Evolutionary conservation across 2,888 invertebrate genomes (phyloP).

Genomic region (Incurvaria masculella): DNA sequence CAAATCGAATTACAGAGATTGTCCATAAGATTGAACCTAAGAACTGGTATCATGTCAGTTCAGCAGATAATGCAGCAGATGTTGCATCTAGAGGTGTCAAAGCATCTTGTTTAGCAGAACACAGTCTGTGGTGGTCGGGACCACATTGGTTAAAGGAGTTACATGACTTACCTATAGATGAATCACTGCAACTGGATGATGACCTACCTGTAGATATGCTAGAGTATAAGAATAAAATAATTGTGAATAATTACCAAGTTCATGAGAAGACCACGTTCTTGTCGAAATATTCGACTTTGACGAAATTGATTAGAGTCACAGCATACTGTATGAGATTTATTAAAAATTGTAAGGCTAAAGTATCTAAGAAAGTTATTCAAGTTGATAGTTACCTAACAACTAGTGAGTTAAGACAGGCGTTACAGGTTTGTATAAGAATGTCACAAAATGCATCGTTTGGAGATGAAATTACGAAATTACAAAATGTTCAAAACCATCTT

Average conservation of each 20-base stretch:
- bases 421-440: background rate
- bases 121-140: slow-evolving; percentile 5
- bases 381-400: background rate
- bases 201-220: background rate
- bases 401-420: background rate
- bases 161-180: no score
- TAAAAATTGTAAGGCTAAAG: background rate
- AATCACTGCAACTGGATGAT: background rate
- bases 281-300: background rate
- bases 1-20: slow-evolving; percentile 17
- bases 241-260: no score
- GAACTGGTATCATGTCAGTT: slow-evolving; percentile 10
- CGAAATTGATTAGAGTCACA: background rate
- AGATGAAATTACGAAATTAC: background rate
- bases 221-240: no score
- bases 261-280: no score
- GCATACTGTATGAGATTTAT: background rate
- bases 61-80: slow-evolving; percentile 11
- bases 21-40: slow-evolving; percentile 3
- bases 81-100: slow-evolving; percentile 10
- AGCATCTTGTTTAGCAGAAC: background rate
- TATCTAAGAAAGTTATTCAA: background rate
- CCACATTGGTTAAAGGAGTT: background rate
- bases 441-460: background rate
- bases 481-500: background rate